Percentiles rank a stretch among this genome's conserved stretches.
These are phyloP conservation scores for Cyanoramphus novaezelandiae DNA, from an alignment of 2,113 vertebrate species.

Conservation along the genomic window DNA sequence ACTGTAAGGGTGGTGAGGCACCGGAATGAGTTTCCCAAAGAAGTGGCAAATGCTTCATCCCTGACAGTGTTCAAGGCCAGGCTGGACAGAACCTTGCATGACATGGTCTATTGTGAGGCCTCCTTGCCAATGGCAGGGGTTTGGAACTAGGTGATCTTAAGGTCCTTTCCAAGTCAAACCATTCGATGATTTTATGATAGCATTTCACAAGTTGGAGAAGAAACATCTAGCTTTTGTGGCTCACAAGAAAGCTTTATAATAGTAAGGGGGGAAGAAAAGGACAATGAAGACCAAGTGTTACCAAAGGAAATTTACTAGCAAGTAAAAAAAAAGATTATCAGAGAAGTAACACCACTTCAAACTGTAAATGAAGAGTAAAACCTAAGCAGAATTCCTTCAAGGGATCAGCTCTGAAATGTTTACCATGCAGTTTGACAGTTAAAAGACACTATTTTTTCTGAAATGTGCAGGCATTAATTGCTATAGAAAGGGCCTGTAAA, in stretches of 20 bases:
- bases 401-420: neutral
- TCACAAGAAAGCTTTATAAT: neutral
- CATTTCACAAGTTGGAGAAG: neutral
- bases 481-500: neutral
- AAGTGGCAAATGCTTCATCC: neutral
- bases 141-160: neutral
- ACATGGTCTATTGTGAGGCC: neutral
- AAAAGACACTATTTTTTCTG: neutral
- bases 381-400: neutral
- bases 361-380: neutral
- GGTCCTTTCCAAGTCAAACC: neutral
- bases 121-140: neutral
- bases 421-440: neutral
- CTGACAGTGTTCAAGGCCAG: neutral
- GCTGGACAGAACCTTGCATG: neutral
- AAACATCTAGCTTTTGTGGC: neutral
- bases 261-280: neutral
- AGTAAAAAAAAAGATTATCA: neutral
- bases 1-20: neutral
- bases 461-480: neutral
- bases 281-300: neutral
- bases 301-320: neutral
- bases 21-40: neutral
- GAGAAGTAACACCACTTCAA: neutral
- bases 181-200: neutral